Base-by-base conservation (phyloP, 2,888 invertebrate genomes). In the Hemaris fuciformis region DNA sequence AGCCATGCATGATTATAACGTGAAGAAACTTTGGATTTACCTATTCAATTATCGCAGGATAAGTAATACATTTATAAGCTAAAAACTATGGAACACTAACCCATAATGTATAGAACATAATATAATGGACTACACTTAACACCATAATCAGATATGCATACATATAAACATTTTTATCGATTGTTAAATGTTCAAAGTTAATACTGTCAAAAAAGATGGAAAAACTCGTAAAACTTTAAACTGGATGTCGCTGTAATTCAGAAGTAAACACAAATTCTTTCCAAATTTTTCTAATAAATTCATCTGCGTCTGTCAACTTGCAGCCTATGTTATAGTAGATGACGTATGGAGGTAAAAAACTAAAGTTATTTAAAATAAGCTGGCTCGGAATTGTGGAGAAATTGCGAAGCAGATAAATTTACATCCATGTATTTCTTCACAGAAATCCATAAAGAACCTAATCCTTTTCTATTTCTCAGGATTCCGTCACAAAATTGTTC, bases 401-500 rank as follows among this genome's bases (percentile, higher is more conserved):
- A 10, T 27, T 27, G 27, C 27, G 18, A 38, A 57, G 23, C n/a
- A 38, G n/a, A 20, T n/a, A 41, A 38, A 48, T 48, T 27, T 25
- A 13, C n/a, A 43, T 2, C 23, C 15, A n/a, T 34, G 3, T 42
- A 8, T 22, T 45, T 31, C n/a, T 15, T 25, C 6, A 43, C 27
- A 6, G 20, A 34, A 1, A 4, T 15, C 2, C 13, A 27, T 22
- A 23, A 15, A 45, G 8, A n/a, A 18, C 8, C 45, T 57, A 48
- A 31, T 61, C 7, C 46, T 4, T 38, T 53, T 62, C 62, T 43
- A 53, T 23, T 63, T 79, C 80, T 58, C 70, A 88, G 88, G 34
- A 7, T 72, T 10, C 57, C 66, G 2, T 61, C 48, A 46, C 64
- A 67, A 57, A 76, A 68, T 67, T 89, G 88, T 69, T 60, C 66